A percentile compares a stretch with the other conserved stretches of the same genome.
phyloP scores from a whole-genome alignment of 2,888 invertebrate species.

The Neoscelio sp. region DNA sequence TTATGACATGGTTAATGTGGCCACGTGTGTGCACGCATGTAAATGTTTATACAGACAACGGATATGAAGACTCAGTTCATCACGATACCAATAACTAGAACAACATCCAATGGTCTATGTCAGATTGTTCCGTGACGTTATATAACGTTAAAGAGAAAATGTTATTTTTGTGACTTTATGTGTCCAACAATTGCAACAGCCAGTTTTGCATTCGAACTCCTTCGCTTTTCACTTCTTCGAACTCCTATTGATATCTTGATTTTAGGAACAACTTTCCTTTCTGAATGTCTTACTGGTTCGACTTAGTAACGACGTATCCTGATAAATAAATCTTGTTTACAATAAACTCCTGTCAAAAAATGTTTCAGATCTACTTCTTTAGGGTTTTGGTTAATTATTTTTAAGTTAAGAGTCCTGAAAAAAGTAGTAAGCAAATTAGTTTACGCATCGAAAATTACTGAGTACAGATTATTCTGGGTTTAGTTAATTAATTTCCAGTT shows the following conservation, averaged over 20 bases:
- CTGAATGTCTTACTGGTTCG: no score
- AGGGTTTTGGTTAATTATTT: neutral
- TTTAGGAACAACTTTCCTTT: no score
- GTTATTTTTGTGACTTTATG: no score
- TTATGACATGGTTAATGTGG: constrained; percentile 21
- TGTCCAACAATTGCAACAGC: neutral
- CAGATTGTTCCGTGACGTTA: constrained; percentile 1
- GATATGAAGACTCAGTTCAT: constrained; percentile 17
- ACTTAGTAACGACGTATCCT: no score
- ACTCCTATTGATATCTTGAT: no score
- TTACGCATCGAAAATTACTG: constrained; percentile 1
- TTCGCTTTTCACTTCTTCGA: no score
- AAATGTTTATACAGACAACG: neutral
- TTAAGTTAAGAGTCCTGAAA: neutral
- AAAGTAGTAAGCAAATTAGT: no score
- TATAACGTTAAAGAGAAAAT: neutral
- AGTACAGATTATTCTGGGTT: constrained; percentile 1
- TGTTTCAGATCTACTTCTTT: no score
- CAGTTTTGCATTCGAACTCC: neutral
- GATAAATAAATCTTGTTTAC: no score
- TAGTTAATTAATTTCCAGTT: neutral
- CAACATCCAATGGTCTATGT: constrained; percentile 4
- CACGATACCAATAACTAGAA: constrained; percentile 26
- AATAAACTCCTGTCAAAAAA: no score
- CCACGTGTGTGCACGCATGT: neutral